A percentile compares a stretch with the other conserved stretches of the same genome.
These are phyloP conservation scores for Ormyrus thymus DNA, from an alignment of 2,888 invertebrate species.

Conservation along the genomic window DNA sequence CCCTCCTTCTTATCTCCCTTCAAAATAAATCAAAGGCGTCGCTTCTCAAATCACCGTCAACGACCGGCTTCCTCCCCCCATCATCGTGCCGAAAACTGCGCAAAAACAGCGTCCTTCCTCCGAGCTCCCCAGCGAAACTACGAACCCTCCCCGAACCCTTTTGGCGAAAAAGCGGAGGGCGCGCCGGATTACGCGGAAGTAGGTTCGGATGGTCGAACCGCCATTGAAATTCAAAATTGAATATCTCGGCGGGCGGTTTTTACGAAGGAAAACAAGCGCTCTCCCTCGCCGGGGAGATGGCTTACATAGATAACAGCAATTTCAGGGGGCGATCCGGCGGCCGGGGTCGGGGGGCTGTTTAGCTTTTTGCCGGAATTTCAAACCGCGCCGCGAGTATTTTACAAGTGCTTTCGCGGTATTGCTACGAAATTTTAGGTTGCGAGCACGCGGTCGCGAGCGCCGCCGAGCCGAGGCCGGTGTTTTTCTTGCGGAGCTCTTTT, in stretches of 20 bases:
- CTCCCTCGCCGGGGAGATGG: slow-evolving; percentile 3
- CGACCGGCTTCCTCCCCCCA: not conserved
- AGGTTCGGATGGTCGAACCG: slow-evolving; percentile 36
- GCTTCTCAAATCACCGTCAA: too few relatives aligned
- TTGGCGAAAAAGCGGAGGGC: not conserved
- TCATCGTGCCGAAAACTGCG: too few relatives aligned
- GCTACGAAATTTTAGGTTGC: not conserved
- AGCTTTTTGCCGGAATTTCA: not conserved
- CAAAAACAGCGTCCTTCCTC: not conserved
- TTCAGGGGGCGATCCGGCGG: not conserved
- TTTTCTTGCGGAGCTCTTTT: too few relatives aligned
- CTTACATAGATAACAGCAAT: slow-evolving; percentile 26
- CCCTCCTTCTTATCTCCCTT: too few relatives aligned
- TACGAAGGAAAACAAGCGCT: slow-evolving; percentile 19
- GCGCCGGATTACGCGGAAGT: too few relatives aligned
- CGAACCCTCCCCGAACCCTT: not conserved
- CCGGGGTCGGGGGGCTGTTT: not conserved
- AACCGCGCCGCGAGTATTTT: not conserved
- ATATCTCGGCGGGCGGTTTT: not conserved
- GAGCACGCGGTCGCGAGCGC: too few relatives aligned
- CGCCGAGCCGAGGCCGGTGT: too few relatives aligned
- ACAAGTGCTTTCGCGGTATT: not conserved
- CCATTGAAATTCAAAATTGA: slow-evolving; percentile 54
- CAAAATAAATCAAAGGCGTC: too few relatives aligned
- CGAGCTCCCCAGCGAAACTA: not conserved